Evolutionary conservation across 2,113 vertebrate species (phyloP).

Genomic region (Nyctereutes procyonoides): DNA sequence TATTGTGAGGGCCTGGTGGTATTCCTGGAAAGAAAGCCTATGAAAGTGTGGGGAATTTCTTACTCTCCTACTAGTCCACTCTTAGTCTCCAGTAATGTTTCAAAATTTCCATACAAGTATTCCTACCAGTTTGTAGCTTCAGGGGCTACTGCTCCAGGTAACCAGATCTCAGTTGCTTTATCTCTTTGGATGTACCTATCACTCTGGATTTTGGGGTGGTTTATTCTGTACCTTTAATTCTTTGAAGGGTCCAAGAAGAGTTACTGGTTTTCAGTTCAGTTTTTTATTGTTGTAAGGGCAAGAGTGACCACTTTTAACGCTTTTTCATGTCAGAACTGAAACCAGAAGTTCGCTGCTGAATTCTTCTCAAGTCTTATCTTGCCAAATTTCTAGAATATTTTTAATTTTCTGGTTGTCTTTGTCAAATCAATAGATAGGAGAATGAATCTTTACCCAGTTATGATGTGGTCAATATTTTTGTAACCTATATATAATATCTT

Average conservation of each 20-base stretch:
- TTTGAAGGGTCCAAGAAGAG: not conserved
- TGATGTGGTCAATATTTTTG: not conserved
- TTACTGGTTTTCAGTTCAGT: not conserved
- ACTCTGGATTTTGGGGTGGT: not conserved
- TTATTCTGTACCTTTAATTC: not conserved
- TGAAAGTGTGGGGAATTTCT: not conserved
- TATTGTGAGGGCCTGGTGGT: not conserved
- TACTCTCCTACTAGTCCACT: not conserved
- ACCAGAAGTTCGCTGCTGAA: not conserved
- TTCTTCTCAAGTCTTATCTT: not conserved
- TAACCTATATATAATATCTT: not conserved
- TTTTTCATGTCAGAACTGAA: not conserved
- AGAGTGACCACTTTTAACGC: not conserved
- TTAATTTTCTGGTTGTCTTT: not conserved
- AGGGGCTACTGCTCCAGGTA: not conserved
- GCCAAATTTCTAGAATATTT: not conserved
- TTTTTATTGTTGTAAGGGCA: not conserved
- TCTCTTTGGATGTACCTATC: not conserved
- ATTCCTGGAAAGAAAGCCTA: not conserved
- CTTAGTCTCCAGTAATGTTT: not conserved
- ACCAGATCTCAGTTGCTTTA: not conserved
- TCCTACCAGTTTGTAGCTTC: not conserved
- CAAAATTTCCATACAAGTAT: not conserved
- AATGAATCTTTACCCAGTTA: not conserved
- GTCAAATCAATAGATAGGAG: not conserved